Evolutionary conservation across 2,888 invertebrate species (phyloP).

Genomic region (Standfussiana lucernea): DNA sequence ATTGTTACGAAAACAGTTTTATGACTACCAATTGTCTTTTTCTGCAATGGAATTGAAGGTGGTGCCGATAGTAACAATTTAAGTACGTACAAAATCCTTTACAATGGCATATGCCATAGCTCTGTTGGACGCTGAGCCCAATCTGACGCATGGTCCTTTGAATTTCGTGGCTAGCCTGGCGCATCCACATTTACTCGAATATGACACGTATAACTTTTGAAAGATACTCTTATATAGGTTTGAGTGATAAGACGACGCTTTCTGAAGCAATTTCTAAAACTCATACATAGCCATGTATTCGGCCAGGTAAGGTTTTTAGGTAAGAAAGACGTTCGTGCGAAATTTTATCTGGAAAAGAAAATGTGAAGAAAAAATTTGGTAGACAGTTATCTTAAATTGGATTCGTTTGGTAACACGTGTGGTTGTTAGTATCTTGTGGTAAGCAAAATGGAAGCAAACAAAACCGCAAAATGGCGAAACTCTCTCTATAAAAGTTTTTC

Average conservation of each 20-base stretch:
- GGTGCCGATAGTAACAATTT: too few species aligned
- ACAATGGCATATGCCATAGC: too few species aligned
- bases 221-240: not conserved
- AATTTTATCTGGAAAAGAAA: slow-evolving; percentile 14
- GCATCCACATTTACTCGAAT: too few species aligned
- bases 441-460: slow-evolving; percentile 24
- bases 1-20: too few species aligned
- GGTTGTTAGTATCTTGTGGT: slow-evolving; percentile 27
- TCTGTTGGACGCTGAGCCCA: too few species aligned
- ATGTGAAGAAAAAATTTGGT: not conserved
- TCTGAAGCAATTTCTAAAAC: not conserved
- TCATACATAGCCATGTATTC: not conserved
- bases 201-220: not conserved
- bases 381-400: slow-evolving; percentile 30
- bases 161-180: too few species aligned
- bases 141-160: too few species aligned
- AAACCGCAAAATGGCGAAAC: slow-evolving; percentile 22
- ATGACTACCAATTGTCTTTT: too few species aligned
- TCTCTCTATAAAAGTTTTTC: not conserved
- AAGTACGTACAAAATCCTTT: too few species aligned
- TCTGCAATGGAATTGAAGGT: too few species aligned
- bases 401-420: slow-evolving; percentile 32
- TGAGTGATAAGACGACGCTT: not conserved
- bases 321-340: not conserved
- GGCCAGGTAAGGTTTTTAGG: too few species aligned